A percentile compares a stretch with the other conserved stretches of the same genome.
phyloP scores from a whole-genome alignment of 2,797 vertebrate genomes.

The Columba guinea region DNA sequence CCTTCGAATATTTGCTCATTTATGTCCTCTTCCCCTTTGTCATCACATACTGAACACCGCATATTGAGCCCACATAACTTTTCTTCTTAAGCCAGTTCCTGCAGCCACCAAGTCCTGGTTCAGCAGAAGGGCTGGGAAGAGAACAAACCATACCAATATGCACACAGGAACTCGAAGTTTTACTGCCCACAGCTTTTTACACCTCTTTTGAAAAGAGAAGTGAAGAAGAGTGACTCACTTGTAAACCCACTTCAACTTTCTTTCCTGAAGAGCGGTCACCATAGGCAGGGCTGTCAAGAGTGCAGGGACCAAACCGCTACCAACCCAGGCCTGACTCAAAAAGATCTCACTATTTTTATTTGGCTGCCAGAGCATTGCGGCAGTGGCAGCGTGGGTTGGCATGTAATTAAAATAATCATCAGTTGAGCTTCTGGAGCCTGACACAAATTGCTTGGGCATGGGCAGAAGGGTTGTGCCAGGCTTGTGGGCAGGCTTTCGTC shows the following conservation, averaged over 20 bases:
- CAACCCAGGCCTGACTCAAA: background rate
- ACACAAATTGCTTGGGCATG: background rate
- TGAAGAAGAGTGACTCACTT: constrained; percentile 5
- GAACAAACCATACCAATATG: background rate
- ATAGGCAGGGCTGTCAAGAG: background rate
- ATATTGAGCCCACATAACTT: background rate
- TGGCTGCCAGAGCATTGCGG: background rate
- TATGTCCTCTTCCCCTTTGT: background rate
- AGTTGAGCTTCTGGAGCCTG: background rate
- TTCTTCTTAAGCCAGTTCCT: background rate
- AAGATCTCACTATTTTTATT: background rate
- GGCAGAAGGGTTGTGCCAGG: background rate
- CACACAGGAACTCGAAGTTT: background rate
- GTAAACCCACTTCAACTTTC: constrained; percentile 10
- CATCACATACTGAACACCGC: background rate
- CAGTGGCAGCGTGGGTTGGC: accelerated
- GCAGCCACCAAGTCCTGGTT: background rate
- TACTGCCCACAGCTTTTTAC: background rate
- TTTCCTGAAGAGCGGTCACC: constrained; percentile 22
- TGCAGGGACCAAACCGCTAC: background rate
- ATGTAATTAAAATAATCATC: background rate
- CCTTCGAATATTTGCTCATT: background rate
- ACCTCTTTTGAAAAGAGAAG: constrained; percentile 2
- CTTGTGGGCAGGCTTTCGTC: background rate
- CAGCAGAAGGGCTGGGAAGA: background rate